A percentile compares a stretch with the other conserved stretches of the same genome.
Evolutionary conservation across 2,113 vertebrate genomes (phyloP).

Genomic region (Nerophis lumbriciformis): DNA sequence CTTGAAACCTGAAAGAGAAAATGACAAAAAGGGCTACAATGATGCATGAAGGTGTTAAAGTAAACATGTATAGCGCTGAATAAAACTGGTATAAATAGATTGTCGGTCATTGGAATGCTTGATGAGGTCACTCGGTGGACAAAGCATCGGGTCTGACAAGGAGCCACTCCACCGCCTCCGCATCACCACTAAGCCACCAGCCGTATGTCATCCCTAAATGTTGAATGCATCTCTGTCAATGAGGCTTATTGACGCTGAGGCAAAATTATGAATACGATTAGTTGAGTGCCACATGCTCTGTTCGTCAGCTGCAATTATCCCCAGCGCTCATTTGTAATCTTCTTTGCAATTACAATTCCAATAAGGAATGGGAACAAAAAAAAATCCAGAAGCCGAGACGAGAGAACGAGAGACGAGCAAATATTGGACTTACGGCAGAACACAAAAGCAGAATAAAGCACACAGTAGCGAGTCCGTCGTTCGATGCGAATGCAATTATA

Average conservation of each 20-base stretch:
- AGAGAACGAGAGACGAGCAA: constrained; percentile 19
- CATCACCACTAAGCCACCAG: constrained; percentile 19
- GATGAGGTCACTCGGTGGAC: constrained; percentile 8
- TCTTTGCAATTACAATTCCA: constrained; percentile 65
- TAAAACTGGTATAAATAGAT: not conserved
- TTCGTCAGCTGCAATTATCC: constrained; percentile 56
- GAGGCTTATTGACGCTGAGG: constrained; percentile 33
- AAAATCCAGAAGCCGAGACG: constrained; percentile 4
- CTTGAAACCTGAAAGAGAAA: no score
- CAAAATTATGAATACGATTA: constrained; percentile 44
- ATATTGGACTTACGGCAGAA: constrained; percentile 35
- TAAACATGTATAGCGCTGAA: not conserved
- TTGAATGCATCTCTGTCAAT: constrained; percentile 33
- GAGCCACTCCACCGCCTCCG: constrained; percentile 15
- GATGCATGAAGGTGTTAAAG: not conserved
- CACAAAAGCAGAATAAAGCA: constrained; percentile 25
- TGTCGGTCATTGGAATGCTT: constrained; percentile 12
- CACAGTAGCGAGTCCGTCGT: constrained; percentile 31
- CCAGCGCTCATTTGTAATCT: constrained; percentile 55
- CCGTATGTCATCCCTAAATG: constrained; percentile 36
- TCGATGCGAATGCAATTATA: constrained; percentile 39
- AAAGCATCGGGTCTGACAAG: constrained; percentile 24
- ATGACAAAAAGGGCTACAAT: no score
- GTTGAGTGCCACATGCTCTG: constrained; percentile 38
- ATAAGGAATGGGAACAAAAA: constrained; percentile 49